Base-by-base conservation (phyloP, 1,140 invertebrate genomes). In the Chrysoperla carnea region DNA sequence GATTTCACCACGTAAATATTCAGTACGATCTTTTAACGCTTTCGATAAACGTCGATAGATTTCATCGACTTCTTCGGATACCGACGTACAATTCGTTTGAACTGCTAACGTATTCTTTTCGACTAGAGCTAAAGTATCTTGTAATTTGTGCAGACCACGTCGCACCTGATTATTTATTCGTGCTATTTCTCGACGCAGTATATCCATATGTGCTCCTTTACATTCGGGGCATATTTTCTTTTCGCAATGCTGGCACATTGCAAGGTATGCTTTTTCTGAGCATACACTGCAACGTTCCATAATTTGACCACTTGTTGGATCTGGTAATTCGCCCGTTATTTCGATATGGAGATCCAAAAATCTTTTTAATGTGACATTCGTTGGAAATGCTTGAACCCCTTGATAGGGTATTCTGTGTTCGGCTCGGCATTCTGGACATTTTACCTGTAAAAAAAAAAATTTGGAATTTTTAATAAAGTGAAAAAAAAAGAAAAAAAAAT, bases 381-480 rank as follows among this genome's bases (percentile, higher is more conserved):
- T 94, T 35, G 90, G 92, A 62, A 92, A 94, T 15, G 14, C 85
- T 45, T 91, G 88, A 12, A 95, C 85, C 28, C 92, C 92, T 66
- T 94, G 87, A 63, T 92, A 94, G 35, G 93, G 92, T 54, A 98
- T 91, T 44, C 89, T 73, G 68, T 98, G 92, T 68, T 98, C 93
- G 39, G 91, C 88, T 43, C 94, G 75, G 60, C 95, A 99, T 79
- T 99, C 94, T 55, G 95, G 94, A 73, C 94, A 99, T 73, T 96
- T 95, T 36, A 99, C 86, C 75, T 84, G 60, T 23, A 69, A 41
- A 15, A 4, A 36, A 13, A 35, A 4, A 5, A 36, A 39, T 40
- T 15, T 23, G 28, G 8, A 6, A 28, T 28, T 17, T 40, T 17
- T 17, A 23, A 27, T 8, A 28, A 40, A 37, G 12, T 17, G 15